Conservation (phyloP, 2,888 invertebrate genomes). For the Agrochola macilenta region DNA sequence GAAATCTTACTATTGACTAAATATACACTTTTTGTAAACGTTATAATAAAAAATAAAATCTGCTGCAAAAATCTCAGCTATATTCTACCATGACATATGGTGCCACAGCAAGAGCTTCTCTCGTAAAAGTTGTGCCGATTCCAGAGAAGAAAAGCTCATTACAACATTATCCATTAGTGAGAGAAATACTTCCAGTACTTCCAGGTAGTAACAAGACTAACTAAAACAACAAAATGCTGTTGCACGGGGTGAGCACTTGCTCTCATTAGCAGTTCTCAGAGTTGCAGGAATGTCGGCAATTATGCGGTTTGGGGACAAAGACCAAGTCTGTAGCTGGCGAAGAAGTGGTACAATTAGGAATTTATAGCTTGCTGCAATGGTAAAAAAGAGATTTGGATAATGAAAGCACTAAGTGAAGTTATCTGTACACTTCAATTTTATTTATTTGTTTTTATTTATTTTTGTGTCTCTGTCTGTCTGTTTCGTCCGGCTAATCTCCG, state of each 20-base stretch:
- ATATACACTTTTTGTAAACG: no score
- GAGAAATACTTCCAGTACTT: background rate
- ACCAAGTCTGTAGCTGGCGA: background rate
- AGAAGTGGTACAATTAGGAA: background rate
- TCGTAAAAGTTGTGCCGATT: background rate
- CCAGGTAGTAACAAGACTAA: background rate
- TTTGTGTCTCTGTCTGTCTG: no score
- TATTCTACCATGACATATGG: background rate
- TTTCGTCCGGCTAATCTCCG: no score
- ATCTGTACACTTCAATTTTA: no score
- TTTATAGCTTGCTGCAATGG: no score
- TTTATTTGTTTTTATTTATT: no score
- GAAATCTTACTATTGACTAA: no score
- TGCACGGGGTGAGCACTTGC: conserved; percentile 7
- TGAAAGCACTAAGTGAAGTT: background rate
- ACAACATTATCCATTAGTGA: background rate
- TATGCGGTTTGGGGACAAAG: conserved; percentile 10
- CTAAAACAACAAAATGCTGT: conserved; percentile 7
- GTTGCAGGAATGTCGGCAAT: conserved; percentile 7
- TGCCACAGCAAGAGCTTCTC: background rate
- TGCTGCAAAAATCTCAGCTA: no score
- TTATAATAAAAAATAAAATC: no score
- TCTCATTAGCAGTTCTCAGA: conserved; percentile 26
- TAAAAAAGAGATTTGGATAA: background rate
- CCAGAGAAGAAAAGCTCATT: background rate